These are phyloP conservation scores for Leptobrachium ailaonicum DNA, from an alignment of 2,113 vertebrate species.

Conservation along the genomic window DNA sequence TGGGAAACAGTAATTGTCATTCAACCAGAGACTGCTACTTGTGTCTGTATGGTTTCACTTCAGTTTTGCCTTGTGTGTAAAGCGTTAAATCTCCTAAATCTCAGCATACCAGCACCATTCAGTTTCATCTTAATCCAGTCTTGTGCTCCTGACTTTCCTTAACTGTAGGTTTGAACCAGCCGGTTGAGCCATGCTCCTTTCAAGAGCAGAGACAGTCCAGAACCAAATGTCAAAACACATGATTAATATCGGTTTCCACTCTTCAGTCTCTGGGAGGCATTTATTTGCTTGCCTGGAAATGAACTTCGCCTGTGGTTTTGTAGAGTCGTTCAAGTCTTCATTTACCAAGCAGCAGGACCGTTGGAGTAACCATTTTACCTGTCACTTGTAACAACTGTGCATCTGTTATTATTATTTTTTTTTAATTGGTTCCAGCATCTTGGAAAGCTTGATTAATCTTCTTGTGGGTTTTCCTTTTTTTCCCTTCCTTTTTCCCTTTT, in stretches of 20 bases:
- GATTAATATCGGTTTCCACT: conserved; percentile 8
- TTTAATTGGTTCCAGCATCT: neutral
- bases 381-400: conserved; percentile 32
- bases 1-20: conserved; percentile 77
- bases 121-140: neutral
- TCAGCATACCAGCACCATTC: neutral
- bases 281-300: neutral
- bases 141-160: neutral
- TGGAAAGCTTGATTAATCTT: too few species aligned
- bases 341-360: neutral
- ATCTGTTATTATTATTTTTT: neutral
- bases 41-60: conserved; percentile 17
- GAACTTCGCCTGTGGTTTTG: conserved; percentile 1
- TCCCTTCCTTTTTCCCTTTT: neutral
- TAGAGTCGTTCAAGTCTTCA: neutral
- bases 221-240: conserved; percentile 7
- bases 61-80: conserved; percentile 37
- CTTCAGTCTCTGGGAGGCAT: conserved; percentile 8
- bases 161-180: neutral
- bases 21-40: conserved; percentile 14
- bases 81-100: neutral
- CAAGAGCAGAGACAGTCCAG: neutral
- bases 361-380: neutral
- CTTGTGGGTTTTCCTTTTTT: too few species aligned
- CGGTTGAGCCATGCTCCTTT: neutral